These are phyloP conservation scores for Aphodius granarius DNA, from an alignment of 2,888 invertebrate genomes.

Conservation along the genomic window DNA sequence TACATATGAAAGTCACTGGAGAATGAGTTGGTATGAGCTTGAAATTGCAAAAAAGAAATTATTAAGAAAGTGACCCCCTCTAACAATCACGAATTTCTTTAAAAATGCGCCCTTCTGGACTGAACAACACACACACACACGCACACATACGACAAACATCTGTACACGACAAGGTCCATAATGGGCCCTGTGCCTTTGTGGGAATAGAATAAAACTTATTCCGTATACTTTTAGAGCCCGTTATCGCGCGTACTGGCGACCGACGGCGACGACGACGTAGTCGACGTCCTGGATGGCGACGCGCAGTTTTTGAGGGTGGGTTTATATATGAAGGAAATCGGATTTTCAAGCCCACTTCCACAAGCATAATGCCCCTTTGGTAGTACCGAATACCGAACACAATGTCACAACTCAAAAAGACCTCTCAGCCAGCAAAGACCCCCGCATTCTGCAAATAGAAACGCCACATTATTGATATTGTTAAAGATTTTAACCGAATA, in stretches of 20 bases:
- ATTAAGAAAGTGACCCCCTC: neutral
- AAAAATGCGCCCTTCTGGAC: neutral
- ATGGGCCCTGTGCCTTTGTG: conserved; percentile 15
- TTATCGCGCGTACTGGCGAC: conserved; percentile 16
- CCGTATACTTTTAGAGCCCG: conserved; percentile 19
- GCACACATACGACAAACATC: conserved; percentile 18
- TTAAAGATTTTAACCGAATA: conserved; percentile 23
- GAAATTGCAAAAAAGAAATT: neutral
- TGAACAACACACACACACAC: neutral
- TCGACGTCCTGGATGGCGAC: neutral
- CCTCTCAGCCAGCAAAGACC: conserved; percentile 28
- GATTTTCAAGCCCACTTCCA: conserved; percentile 56
- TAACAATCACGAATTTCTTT: neutral
- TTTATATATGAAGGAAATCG: conserved; percentile 52
- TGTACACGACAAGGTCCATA: conserved; percentile 21
- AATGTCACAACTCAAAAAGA: conserved; percentile 45
- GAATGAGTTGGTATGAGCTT: neutral
- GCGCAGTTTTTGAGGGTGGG: conserved; percentile 44
- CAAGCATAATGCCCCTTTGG: conserved; percentile 47
- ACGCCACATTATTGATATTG: conserved; percentile 47
- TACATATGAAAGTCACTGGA: no score
- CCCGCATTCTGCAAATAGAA: conserved; percentile 41
- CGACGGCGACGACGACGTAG: no score
- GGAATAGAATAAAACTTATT: conserved; percentile 21
- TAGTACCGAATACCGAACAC: conserved; percentile 44